phyloP scores from a whole-genome alignment of 1,140 invertebrate genomes.

The Pantala flavescens region DNA sequence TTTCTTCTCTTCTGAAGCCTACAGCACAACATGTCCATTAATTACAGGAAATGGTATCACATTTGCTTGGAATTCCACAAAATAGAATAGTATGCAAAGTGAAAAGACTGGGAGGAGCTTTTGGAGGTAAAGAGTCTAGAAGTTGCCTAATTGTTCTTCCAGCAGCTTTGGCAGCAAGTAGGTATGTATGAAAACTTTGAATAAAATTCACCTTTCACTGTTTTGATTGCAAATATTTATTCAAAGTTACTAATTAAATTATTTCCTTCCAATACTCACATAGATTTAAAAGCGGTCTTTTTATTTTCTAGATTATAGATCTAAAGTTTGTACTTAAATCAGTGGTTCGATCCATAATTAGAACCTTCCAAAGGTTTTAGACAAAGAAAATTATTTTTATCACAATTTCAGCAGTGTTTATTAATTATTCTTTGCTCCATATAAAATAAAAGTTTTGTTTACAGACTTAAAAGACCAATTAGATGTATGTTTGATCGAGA shows the following conservation, averaged over 20 bases:
- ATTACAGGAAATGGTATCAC: conserved; percentile 58
- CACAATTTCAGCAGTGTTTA: neutral
- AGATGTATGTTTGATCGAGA: conserved; percentile 84
- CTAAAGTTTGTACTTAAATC: neutral
- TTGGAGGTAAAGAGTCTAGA: conserved; percentile 89
- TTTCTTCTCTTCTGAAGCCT: too few relatives aligned
- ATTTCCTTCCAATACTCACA: neutral
- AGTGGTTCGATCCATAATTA: too few relatives aligned
- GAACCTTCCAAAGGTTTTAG: too few relatives aligned
- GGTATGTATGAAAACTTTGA: conserved; percentile 30
- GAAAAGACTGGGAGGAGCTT: conserved; percentile 87
- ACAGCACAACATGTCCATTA: conserved; percentile 19
- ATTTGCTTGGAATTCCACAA: conserved; percentile 58
- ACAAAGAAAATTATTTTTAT: neutral
- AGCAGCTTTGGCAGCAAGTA: conserved; percentile 42
- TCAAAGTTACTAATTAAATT: neutral
- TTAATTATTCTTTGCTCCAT: neutral
- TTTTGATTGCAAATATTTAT: neutral
- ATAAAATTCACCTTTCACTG: neutral
- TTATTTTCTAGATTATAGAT: neutral
- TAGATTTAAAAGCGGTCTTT: neutral
- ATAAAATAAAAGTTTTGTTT: conserved; percentile 16
- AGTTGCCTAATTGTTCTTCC: conserved; percentile 39
- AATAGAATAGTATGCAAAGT: conserved; percentile 67
- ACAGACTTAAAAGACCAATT: conserved; percentile 62